phyloP scores from a whole-genome alignment of 92 coral and sea anemone species.

The Bergia sp. region DNA sequence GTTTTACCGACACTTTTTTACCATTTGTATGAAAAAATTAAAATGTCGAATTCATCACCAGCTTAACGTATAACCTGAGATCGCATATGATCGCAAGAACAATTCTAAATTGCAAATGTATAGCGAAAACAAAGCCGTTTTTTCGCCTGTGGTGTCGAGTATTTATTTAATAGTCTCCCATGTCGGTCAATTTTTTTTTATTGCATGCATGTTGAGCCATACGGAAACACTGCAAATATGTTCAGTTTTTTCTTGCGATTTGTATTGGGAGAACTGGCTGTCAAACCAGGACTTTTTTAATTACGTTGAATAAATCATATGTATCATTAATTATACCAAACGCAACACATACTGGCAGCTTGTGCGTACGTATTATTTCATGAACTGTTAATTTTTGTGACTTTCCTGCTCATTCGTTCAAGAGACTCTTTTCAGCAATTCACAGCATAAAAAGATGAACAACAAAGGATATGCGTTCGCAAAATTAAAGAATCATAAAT shows the following conservation, averaged over 20 bases:
- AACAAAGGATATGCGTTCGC: no score
- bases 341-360: constrained; percentile 4
- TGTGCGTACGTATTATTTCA: neutral
- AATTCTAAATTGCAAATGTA: no score
- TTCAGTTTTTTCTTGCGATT: neutral
- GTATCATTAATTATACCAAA: constrained; percentile 15
- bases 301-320: constrained; percentile 36
- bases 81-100: neutral
- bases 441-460: neutral
- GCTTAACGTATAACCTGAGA: neutral
- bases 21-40: neutral
- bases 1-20: neutral
- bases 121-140: neutral
- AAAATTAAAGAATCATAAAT: neutral
- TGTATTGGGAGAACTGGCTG: neutral
- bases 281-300: constrained; percentile 32
- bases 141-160: neutral
- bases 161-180: neutral
- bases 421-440: neutral
- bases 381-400: neutral
- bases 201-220: neutral
- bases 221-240: neutral
- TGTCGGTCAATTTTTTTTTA: neutral
- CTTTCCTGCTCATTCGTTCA: neutral
- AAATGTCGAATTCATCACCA: no score